phyloP scores from a whole-genome alignment of 2,113 vertebrate species.

The Zosterops pallidus region DNA sequence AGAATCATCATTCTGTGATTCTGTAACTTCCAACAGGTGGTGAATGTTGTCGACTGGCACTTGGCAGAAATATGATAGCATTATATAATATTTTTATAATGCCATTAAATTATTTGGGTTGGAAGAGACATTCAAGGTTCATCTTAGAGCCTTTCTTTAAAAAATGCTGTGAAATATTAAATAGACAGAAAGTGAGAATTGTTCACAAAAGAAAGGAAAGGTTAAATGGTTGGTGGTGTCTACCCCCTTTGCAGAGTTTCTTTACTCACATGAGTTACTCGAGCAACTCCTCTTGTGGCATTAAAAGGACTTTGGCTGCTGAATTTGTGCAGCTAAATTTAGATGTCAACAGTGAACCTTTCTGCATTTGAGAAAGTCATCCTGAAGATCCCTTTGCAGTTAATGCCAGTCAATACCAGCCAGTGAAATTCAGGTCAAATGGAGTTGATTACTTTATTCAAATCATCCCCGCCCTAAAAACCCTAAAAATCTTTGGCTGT shows the following conservation, averaged over 20 bases:
- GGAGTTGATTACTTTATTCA: background rate
- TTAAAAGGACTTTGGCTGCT: background rate
- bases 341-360: background rate
- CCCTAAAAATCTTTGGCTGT: background rate
- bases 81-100: too few species aligned
- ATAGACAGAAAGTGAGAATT: background rate
- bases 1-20: background rate
- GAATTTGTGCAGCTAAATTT: background rate
- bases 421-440: background rate
- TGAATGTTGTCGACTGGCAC: background rate
- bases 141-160: background rate
- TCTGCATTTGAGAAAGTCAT: background rate
- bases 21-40: background rate
- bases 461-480: background rate
- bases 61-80: background rate
- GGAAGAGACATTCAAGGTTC: background rate
- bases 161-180: background rate
- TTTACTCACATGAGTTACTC: background rate
- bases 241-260: background rate
- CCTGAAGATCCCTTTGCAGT: background rate
- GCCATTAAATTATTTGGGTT: background rate
- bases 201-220: background rate
- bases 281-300: background rate
- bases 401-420: background rate
- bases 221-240: background rate